phyloP scores from a whole-genome alignment of 1,140 invertebrate species.

The Drosophila equinoxialis region DNA sequence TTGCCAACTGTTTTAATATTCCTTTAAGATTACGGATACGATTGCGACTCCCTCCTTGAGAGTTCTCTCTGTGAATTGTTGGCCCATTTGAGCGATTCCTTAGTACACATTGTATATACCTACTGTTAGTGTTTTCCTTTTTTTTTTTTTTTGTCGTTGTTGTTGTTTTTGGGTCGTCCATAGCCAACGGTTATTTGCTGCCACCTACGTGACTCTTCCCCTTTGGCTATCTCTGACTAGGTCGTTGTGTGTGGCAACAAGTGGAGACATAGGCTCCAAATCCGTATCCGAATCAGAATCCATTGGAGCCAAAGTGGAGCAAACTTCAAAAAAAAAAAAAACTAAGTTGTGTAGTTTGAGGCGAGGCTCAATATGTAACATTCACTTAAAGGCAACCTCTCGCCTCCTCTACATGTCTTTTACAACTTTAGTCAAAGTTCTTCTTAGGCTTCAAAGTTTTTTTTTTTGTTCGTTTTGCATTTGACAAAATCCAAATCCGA shows the following conservation, averaged over 20 bases:
- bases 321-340: conserved; percentile 42
- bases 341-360: conserved; percentile 13
- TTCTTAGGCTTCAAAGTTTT: conserved; percentile 1
- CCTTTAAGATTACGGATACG: conserved; percentile 53
- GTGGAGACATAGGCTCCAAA: conserved; percentile 32
- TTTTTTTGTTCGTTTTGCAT: conserved; percentile 1
- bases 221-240: conserved; percentile 8
- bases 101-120: conserved; percentile 36
- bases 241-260: conserved; percentile 41
- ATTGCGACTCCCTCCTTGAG: conserved; percentile 6
- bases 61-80: conserved; percentile 22
- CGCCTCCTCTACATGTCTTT: background rate
- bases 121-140: background rate
- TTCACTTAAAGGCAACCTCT: conserved; percentile 33
- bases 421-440: background rate
- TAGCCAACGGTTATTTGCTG: conserved; percentile 68
- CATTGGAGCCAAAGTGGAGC: conserved; percentile 13
- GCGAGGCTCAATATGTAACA: conserved; percentile 7
- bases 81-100: conserved; percentile 38
- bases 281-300: conserved; percentile 10
- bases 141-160: background rate
- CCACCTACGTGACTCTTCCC: conserved; percentile 44
- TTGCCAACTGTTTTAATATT: conserved; percentile 70
- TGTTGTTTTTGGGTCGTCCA: conserved; percentile 30
- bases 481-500: conserved; percentile 11